Base-by-base conservation (phyloP, 2,888 invertebrate genomes). In the Phyllotreta cruciferae region DNA sequence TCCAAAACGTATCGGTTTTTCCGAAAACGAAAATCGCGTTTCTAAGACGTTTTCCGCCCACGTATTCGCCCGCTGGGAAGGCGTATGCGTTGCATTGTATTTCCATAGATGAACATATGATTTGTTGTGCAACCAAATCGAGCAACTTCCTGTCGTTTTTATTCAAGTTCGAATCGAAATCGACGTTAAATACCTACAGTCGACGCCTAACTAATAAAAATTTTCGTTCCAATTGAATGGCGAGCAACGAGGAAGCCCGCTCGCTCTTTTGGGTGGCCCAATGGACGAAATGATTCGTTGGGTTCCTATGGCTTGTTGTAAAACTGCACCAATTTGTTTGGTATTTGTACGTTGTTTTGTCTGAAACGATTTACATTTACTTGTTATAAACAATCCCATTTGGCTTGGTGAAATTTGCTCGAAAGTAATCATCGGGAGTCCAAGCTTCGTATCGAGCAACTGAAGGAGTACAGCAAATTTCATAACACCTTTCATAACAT, bases 101-200 rank as follows among this genome's bases (percentile, higher is more conserved):
- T 45, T 24, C 70, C 68, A 65, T 71, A 70, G 54, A 68, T 64
- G 70, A 62, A 66, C 66, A 63, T 66, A 66, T 58, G 62, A 61
- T 67, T 66, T 64, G 65, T 71, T 70, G 62, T 70, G 65, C 69
- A 70, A 69, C 64, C 56, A 58, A 62, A 67, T 65, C 60, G 55
- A 45, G 41, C 41, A 57, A 68, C 67, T 70, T 72, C 72, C 72
- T 70, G 70, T 65, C 60, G 58, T 66, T 66, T 64, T 60, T 52
- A 52, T 60, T 55, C 61, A 42, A 13, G 13, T 13, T 37, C 38
- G 10, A 58, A 52, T 58, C 52, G 24, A 44, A 24, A 14, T 60
- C 7, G 37, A 42, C 60, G 36, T 42, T 39, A 56, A 63, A 66
- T 24, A 24, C 24, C 24, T 58, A 60, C 49, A 54, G 61, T 55